These are phyloP conservation scores for Drepana arcuata DNA, from an alignment of 1,140 invertebrate species.

Conservation along the genomic window DNA sequence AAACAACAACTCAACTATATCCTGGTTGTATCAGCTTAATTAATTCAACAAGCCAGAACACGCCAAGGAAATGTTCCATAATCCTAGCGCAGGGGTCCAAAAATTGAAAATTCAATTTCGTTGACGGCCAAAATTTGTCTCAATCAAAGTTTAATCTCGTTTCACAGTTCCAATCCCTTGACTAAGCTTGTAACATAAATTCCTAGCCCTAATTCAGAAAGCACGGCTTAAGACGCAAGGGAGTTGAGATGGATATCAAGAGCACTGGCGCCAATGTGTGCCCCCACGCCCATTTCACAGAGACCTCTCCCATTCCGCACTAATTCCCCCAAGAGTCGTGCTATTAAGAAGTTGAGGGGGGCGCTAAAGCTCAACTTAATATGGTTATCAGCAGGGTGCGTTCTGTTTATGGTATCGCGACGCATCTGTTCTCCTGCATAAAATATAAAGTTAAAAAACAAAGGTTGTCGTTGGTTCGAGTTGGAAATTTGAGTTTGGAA, in stretches of 20 bases:
- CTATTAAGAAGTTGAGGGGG: conserved; percentile 14
- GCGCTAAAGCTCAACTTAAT: conserved; percentile 13
- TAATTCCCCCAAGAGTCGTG: conserved; percentile 15
- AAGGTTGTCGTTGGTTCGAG: no score
- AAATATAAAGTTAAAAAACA: conserved; percentile 34
- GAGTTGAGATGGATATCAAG: conserved; percentile 64
- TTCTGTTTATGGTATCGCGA: conserved; percentile 39
- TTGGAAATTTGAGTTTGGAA: conserved; percentile 8
- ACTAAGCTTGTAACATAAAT: conserved; percentile 42
- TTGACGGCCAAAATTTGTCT: conserved; percentile 8
- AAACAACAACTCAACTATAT: no score
- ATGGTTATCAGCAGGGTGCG: conserved; percentile 24
- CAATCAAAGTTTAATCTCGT: conserved; percentile 17
- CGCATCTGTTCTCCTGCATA: conserved; percentile 42
- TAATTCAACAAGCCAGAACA: not conserved
- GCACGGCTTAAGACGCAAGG: conserved; percentile 49
- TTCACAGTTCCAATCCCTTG: conserved; percentile 25
- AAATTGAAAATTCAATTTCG: conserved; percentile 14
- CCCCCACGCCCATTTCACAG: conserved; percentile 30
- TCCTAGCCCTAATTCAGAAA: conserved; percentile 46
- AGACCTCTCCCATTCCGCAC: conserved; percentile 35
- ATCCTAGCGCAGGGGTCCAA: no score
- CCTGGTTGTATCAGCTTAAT: not conserved
- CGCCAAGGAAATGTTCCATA: no score
- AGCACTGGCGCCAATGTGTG: conserved; percentile 39